Conservation (phyloP, 2,888 invertebrate species). For the Ceramica pisi region DNA sequence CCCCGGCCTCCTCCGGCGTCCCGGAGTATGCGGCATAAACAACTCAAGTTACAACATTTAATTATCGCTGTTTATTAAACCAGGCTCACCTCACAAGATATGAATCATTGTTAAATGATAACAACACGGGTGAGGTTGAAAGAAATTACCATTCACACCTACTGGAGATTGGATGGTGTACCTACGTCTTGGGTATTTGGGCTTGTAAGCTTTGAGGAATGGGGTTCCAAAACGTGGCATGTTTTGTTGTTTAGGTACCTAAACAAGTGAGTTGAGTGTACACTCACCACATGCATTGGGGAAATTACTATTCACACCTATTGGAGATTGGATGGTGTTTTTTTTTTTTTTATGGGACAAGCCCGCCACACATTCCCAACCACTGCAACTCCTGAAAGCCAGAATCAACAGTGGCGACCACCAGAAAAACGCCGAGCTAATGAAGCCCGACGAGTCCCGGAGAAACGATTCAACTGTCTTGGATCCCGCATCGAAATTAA, state of each 20-base stretch:
- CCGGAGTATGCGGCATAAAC: conserved; percentile 80
- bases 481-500: too few species aligned
- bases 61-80: conserved; percentile 90
- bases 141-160: conserved; percentile 86
- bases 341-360: too few species aligned
- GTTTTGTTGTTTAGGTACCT: neutral
- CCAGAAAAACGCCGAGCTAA: too few species aligned
- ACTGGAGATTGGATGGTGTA: conserved; percentile 68
- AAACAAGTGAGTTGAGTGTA: too few species aligned
- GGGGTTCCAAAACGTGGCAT: neutral
- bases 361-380: too few species aligned
- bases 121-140: conserved; percentile 71
- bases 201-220: conserved; percentile 18
- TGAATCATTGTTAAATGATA: conserved; percentile 79
- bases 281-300: neutral
- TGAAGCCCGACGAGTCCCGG: too few species aligned
- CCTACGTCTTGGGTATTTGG: conserved; percentile 31
- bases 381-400: too few species aligned
- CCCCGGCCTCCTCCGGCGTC: conserved; percentile 75
- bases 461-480: too few species aligned
- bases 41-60: conserved; percentile 89
- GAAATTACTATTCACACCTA: conserved; percentile 83
- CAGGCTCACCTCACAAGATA: conserved; percentile 82
- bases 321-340: conserved; percentile 68
- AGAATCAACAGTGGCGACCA: too few species aligned